phyloP scores from a whole-genome alignment of 1,140 invertebrate genomes.

The Cheumatopsyche charites region DNA sequence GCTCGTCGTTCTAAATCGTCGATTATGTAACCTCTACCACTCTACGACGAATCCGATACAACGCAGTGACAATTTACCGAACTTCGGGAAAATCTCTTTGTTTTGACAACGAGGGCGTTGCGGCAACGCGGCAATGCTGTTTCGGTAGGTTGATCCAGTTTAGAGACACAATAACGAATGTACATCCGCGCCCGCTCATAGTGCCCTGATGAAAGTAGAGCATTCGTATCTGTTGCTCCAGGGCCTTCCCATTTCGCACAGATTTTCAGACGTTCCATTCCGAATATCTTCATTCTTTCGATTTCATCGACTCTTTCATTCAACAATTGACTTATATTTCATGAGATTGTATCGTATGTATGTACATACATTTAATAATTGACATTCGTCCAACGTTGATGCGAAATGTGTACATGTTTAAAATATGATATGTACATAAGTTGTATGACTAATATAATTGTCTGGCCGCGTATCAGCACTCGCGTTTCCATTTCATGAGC shows the following conservation, averaged over 20 bases:
- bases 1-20: no score
- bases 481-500: conserved; percentile 10
- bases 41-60: no score
- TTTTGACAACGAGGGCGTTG: no score
- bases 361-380: background rate
- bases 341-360: conserved; percentile 6
- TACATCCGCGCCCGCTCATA: conserved; percentile 40
- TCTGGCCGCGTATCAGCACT: background rate
- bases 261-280: background rate
- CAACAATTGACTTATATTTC: no score
- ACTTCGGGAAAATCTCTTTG: background rate
- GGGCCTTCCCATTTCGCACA: background rate
- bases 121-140: background rate
- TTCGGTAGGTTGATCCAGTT: conserved; percentile 18
- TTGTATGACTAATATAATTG: no score
- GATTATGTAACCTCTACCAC: no score
- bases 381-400: no score
- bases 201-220: conserved; percentile 48
- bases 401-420: no score
- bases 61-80: no score
- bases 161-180: background rate
- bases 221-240: conserved; percentile 41
- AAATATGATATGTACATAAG: no score
- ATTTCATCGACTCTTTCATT: no score
- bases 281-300: no score